Percentiles rank a stretch among this genome's conserved stretches.
phyloP scores from a whole-genome alignment of 2,797 vertebrate species.

The Danionella dracula region DNA sequence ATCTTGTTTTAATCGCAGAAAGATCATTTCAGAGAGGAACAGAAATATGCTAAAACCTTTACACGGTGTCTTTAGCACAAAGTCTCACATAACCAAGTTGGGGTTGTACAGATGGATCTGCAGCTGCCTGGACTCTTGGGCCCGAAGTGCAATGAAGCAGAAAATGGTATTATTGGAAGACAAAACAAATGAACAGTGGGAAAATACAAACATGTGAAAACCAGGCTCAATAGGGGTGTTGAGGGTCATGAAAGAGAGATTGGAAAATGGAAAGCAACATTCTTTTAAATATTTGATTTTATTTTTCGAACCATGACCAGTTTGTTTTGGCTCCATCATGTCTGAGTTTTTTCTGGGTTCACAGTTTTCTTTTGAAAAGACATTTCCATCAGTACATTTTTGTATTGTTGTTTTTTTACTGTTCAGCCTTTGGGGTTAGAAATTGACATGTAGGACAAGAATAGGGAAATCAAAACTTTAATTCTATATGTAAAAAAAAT shows the following conservation, averaged over 20 bases:
- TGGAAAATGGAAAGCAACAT: constrained; percentile 72
- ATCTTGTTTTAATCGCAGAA: too few species aligned
- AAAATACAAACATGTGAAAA: constrained; percentile 32
- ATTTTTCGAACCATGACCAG: constrained; percentile 58
- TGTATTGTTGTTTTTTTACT: too few species aligned
- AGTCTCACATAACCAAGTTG: constrained; percentile 17
- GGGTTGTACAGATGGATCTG: constrained; percentile 48
- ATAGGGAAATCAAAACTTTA: too few species aligned
- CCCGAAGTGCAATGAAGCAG: constrained; percentile 31
- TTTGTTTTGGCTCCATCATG: constrained; percentile 56
- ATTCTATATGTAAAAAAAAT: too few species aligned
- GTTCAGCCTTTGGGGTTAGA: too few species aligned
- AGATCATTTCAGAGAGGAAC: too few species aligned
- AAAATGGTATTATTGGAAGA: constrained; percentile 33
- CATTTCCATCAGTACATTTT: constrained; percentile 25
- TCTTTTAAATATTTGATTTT: constrained; percentile 74
- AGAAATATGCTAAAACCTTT: too few species aligned
- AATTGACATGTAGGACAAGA: too few species aligned
- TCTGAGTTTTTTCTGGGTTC: constrained; percentile 40
- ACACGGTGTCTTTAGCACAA: too few species aligned
- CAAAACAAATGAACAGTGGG: constrained; percentile 31
- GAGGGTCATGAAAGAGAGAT: constrained; percentile 62
- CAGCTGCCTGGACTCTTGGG: constrained; percentile 53
- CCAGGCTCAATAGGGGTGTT: neutral
- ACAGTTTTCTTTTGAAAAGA: neutral